phyloP scores from a whole-genome alignment of 2,888 invertebrate species.

The Drosophila anomelani region DNA sequence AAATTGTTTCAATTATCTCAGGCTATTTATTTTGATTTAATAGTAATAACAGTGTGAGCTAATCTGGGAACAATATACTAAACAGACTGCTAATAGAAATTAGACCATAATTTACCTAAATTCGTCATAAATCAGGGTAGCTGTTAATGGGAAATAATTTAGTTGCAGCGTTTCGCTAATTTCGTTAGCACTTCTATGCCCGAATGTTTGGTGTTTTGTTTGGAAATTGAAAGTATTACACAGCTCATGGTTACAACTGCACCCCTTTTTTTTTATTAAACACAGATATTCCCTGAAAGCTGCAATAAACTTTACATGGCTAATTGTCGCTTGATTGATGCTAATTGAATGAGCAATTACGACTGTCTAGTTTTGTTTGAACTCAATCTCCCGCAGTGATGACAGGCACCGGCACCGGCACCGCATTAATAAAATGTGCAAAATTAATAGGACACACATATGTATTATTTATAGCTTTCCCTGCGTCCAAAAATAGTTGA shows the following conservation, averaged over 20 bases:
- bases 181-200: constrained; percentile 12
- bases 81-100: constrained; percentile 27
- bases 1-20: constrained; percentile 16
- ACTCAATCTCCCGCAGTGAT: constrained; percentile 12
- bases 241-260: constrained; percentile 2
- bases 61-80: constrained; percentile 9
- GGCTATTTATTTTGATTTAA: constrained; percentile 16
- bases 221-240: constrained; percentile 6
- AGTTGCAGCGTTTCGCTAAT: constrained; percentile 1
- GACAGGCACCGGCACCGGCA: constrained; percentile 24
- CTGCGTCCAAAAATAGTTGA: constrained; percentile 56
- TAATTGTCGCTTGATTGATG: constrained; percentile 61
- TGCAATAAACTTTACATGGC: constrained; percentile 33
- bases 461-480: constrained; percentile 57
- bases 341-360: constrained; percentile 57
- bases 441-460: constrained; percentile 27
- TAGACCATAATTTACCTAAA: constrained; percentile 17
- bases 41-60: constrained; percentile 17
- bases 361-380: constrained; percentile 13
- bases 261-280: constrained; percentile 3
- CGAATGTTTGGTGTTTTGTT: constrained; percentile 6
- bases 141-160: constrained; percentile 27
- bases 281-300: not conserved
- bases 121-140: constrained; percentile 19
- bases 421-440: constrained; percentile 14